phyloP scores from a whole-genome alignment of 2,797 vertebrate species.

The Rhynchonycteris naso region DNA sequence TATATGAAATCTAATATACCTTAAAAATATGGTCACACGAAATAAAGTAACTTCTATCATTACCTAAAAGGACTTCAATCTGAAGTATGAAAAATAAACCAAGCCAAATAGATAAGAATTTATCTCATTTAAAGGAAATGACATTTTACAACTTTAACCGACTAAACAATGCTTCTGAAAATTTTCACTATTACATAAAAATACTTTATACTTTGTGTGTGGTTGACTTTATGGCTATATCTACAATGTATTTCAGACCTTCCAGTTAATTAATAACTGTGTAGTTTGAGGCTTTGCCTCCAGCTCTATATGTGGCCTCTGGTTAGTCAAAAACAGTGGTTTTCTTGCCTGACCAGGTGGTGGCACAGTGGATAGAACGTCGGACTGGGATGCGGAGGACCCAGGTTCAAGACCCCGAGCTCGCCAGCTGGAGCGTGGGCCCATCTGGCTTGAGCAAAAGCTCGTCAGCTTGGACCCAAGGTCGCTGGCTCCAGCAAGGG shows the following conservation, averaged over 20 bases:
- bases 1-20: neutral
- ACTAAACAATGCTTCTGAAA: neutral
- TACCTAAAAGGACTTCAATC: neutral
- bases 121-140: neutral
- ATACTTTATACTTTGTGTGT: neutral
- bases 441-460: no score
- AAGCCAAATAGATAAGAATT: neutral
- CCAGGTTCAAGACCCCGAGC: no score
- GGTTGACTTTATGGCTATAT: neutral
- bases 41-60: neutral
- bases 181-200: neutral
- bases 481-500: no score
- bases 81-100: neutral
- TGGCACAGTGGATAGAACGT: no score
- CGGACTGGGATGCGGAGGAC: no score
- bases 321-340: slow-evolving; percentile 27
- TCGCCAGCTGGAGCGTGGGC: no score
- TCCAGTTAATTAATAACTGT: neutral
- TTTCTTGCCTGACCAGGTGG: no score
- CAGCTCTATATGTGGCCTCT: neutral
- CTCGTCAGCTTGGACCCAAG: no score
- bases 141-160: neutral
- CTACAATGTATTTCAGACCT: neutral
- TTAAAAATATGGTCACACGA: neutral
- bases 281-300: neutral